A percentile compares a stretch with the other conserved stretches of the same genome.
These are phyloP conservation scores for Cairina moschata DNA, from an alignment of 2,113 vertebrate species.

Conservation along the genomic window DNA sequence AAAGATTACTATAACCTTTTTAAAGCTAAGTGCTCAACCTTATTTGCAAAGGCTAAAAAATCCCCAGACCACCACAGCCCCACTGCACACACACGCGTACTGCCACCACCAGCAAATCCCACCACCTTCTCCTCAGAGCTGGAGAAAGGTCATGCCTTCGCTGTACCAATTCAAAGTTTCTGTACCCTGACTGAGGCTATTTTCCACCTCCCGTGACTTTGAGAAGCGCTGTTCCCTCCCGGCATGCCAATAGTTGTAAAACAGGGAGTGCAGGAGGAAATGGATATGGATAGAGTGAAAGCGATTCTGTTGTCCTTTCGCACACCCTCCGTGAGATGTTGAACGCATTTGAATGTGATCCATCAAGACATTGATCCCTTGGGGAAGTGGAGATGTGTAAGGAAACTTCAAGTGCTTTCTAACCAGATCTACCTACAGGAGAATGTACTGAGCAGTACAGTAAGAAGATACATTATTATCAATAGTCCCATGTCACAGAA, in stretches of 20 bases:
- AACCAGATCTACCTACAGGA: conserved; percentile 41
- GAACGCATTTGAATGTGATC: conserved; percentile 78
- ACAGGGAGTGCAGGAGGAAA: conserved; percentile 73
- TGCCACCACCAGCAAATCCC: neutral
- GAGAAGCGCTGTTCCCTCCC: conserved; percentile 65
- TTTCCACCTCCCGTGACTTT: conserved; percentile 78
- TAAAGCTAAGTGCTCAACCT: neutral
- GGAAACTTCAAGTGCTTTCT: conserved; percentile 69
- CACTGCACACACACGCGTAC: accelerated
- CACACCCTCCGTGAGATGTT: conserved; percentile 76
- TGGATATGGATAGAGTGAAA: conserved; percentile 80
- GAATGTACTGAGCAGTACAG: conserved; percentile 49
- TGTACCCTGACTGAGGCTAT: conserved; percentile 35
- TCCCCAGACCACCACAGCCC: neutral
- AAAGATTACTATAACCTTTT: neutral
- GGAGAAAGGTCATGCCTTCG: neutral
- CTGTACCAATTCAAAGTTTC: neutral
- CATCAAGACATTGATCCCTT: conserved; percentile 81
- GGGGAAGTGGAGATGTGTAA: conserved; percentile 69
- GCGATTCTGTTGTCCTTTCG: conserved; percentile 79
- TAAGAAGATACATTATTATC: conserved; percentile 67
- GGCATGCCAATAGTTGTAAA: conserved; percentile 79
- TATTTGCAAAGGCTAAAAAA: neutral
- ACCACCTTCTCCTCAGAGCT: neutral
- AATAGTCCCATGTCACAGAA: conserved; percentile 51